phyloP scores from a whole-genome alignment of 2,113 vertebrate species.

The Cynocephalus volans region DNA sequence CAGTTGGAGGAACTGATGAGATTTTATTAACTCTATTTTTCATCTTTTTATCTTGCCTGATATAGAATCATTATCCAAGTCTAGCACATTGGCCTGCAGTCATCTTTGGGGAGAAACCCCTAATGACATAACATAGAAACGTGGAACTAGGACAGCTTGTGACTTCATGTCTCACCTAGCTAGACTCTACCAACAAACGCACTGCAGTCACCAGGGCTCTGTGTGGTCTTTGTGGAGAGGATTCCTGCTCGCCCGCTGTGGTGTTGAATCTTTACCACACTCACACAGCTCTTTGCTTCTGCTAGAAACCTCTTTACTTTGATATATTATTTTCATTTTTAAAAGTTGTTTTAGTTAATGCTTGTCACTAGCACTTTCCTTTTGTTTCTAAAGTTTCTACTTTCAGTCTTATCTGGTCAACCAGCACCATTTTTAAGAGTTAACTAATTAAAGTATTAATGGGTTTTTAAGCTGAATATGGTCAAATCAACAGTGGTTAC shows the following conservation, averaged over 20 bases:
- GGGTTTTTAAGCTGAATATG: conserved; percentile 44
- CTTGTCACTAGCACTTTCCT: not conserved
- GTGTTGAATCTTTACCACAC: not conserved
- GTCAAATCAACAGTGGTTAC: conserved; percentile 68
- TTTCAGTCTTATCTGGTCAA: not conserved
- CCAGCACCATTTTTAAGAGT: conserved; percentile 53
- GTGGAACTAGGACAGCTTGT: rapidly evolving
- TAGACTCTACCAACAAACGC: rapidly evolving
- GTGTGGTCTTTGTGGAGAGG: too few species aligned
- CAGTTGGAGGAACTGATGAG: not conserved
- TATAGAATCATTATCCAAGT: not conserved
- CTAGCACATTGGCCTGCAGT: rapidly evolving
- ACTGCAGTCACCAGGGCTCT: too few species aligned
- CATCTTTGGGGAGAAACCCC: too few species aligned
- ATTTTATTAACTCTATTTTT: not conserved
- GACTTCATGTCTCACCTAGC: too few species aligned
- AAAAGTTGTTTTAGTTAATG: not conserved
- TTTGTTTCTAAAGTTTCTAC: conserved; percentile 13
- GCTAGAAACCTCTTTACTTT: not conserved
- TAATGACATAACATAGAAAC: too few species aligned
- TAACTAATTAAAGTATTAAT: conserved; percentile 62
- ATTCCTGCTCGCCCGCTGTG: rapidly evolving
- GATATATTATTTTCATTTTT: not conserved
- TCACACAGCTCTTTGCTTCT: not conserved
- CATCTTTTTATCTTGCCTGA: not conserved